A percentile compares a stretch with the other conserved stretches of the same genome.
These are phyloP conservation scores for Zonitis immaculata DNA, from an alignment of 2,888 invertebrate species.

Conservation along the genomic window DNA sequence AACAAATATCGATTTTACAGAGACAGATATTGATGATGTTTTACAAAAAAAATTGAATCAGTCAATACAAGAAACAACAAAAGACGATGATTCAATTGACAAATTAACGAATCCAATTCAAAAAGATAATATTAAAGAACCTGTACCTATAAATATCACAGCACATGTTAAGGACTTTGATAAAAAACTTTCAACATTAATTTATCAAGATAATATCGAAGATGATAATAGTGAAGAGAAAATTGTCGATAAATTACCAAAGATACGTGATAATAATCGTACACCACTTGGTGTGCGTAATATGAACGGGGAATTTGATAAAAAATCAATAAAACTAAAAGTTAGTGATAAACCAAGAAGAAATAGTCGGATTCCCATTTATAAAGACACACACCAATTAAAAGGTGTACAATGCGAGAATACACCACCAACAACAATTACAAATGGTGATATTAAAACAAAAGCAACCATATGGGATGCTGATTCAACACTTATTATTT, in stretches of 20 bases:
- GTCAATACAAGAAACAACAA: constrained; percentile 10
- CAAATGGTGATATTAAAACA: constrained; percentile 20
- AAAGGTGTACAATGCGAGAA: constrained; percentile 43
- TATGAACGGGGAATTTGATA: constrained; percentile 30
- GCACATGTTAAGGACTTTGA: constrained; percentile 41
- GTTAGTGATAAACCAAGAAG: constrained; percentile 43
- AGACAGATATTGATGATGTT: constrained; percentile 48
- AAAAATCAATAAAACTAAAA: constrained; percentile 33
- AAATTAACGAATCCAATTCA: neutral
- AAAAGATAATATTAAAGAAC: constrained; percentile 2
- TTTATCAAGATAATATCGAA: constrained; percentile 55
- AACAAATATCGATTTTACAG: constrained; percentile 59
- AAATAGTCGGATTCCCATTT: constrained; percentile 43
- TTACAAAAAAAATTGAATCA: constrained; percentile 27
- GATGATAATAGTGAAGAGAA: constrained; percentile 27
- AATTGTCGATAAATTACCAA: constrained; percentile 37
- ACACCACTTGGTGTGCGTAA: constrained; percentile 40
- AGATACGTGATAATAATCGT: constrained; percentile 27
- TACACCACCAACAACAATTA: constrained; percentile 38
- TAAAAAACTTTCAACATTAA: constrained; percentile 52
- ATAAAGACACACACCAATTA: constrained; percentile 35
- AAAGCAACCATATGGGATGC: constrained; percentile 42
- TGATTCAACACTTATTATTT: constrained; percentile 44
- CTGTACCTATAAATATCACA: constrained; percentile 23
- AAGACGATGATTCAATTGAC: constrained; percentile 10